Conservation (phyloP, 1,140 invertebrate genomes). For the Apolygus lucorum region DNA sequence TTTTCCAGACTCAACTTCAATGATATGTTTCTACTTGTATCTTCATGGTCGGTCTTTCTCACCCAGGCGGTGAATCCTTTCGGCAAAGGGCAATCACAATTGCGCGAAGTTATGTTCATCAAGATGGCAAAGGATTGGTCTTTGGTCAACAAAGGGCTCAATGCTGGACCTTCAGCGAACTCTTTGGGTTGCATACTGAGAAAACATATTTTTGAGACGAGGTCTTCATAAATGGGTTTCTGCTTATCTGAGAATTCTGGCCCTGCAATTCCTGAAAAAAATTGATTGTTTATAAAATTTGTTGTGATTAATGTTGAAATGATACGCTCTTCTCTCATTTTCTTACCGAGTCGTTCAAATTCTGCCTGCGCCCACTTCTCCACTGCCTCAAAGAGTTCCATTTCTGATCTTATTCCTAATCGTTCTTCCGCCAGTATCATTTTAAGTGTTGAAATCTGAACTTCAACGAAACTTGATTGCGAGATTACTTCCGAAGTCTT, state of each 20-base stretch:
- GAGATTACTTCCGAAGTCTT: constrained; percentile 63
- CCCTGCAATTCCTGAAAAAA: neutral
- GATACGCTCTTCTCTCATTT: neutral
- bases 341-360: constrained; percentile 34
- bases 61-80: constrained; percentile 51
- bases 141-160: constrained; percentile 43
- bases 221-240: neutral
- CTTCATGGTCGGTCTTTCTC: neutral
- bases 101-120: constrained; percentile 63
- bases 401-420: constrained; percentile 60
- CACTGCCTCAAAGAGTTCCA: constrained; percentile 63
- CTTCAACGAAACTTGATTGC: constrained; percentile 64
- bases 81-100: constrained; percentile 49
- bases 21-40: neutral
- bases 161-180: constrained; percentile 68
- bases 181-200: constrained; percentile 41
- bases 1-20: constrained; percentile 2
- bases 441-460: constrained; percentile 60
- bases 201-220: neutral
- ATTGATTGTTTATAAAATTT: neutral
- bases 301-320: neutral
- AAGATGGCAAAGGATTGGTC: constrained; percentile 67
- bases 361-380: constrained; percentile 51
- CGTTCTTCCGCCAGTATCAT: constrained; percentile 63
- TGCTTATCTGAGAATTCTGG: neutral